Conservation (phyloP, 2,113 vertebrate species). For the Muntiacus muntjak region DNA sequence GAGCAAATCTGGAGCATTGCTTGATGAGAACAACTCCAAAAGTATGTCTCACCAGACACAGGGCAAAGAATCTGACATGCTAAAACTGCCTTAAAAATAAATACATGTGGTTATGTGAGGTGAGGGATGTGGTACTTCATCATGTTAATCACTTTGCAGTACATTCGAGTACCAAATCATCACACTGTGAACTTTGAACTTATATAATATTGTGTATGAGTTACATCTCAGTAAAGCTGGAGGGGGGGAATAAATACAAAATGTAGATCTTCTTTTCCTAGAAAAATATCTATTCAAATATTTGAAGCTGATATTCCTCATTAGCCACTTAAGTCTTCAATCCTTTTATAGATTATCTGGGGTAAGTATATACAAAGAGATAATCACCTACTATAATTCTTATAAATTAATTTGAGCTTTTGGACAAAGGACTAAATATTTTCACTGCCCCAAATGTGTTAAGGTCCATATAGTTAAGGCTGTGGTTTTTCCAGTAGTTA, state of each 20-base stretch:
- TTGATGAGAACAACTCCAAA: neutral
- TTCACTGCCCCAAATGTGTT: neutral
- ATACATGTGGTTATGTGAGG: neutral
- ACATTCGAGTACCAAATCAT: neutral
- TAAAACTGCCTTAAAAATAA: neutral
- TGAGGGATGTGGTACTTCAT: too few species aligned
- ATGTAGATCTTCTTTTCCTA: neutral
- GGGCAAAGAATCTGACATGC: neutral
- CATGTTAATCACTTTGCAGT: neutral
- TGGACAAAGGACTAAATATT: neutral
- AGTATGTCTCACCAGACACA: neutral
- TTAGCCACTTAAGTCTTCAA: neutral
- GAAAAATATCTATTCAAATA: neutral
- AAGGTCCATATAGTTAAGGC: neutral
- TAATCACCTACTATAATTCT: neutral
- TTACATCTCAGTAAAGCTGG: neutral
- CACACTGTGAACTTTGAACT: neutral
- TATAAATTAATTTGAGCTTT: neutral
- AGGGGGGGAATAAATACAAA: neutral
- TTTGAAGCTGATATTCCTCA: neutral
- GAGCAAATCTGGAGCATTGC: neutral
- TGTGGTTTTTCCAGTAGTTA: accelerated
- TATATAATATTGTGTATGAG: neutral
- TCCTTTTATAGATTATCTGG: neutral
- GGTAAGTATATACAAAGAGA: neutral